A percentile compares a stretch with the other conserved stretches of the same genome.
phyloP scores from a whole-genome alignment of 2,113 vertebrate genomes.

The Neodontobutis hainanensis region DNA sequence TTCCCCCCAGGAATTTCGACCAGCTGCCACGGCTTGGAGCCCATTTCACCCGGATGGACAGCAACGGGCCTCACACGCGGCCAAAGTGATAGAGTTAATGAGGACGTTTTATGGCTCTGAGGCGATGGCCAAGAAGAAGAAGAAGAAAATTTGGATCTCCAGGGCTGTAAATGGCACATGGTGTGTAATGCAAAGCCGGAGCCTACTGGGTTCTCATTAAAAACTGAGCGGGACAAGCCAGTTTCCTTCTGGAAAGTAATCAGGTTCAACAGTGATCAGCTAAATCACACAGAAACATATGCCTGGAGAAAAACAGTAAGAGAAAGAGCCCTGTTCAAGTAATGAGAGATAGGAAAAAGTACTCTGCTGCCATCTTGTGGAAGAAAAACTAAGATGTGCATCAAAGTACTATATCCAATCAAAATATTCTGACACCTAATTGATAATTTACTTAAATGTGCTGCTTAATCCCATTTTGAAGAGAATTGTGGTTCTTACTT shows the following conservation, averaged over 20 bases:
- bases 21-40: constrained; percentile 67
- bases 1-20: constrained; percentile 59
- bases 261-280: constrained; percentile 27
- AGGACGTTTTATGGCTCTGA: constrained; percentile 55
- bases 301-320: background rate
- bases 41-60: constrained; percentile 40
- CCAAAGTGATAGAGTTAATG: constrained; percentile 54
- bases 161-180: constrained; percentile 46
- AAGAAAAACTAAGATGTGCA: background rate
- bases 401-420: no score
- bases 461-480: no score
- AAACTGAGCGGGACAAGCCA: constrained; percentile 27
- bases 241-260: constrained; percentile 7
- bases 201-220: constrained; percentile 39
- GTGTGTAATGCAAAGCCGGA: constrained; percentile 17
- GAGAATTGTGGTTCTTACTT: no score
- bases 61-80: background rate
- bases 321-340: background rate
- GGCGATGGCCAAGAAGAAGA: constrained; percentile 45
- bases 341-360: constrained; percentile 14
- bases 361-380: constrained; percentile 60
- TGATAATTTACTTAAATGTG: no score
- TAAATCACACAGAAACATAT: constrained; percentile 17
- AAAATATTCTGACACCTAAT: no score
- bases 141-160: constrained; percentile 41